These are phyloP conservation scores for Operophtera brumata DNA, from an alignment of 2,888 invertebrate species.

Conservation along the genomic window DNA sequence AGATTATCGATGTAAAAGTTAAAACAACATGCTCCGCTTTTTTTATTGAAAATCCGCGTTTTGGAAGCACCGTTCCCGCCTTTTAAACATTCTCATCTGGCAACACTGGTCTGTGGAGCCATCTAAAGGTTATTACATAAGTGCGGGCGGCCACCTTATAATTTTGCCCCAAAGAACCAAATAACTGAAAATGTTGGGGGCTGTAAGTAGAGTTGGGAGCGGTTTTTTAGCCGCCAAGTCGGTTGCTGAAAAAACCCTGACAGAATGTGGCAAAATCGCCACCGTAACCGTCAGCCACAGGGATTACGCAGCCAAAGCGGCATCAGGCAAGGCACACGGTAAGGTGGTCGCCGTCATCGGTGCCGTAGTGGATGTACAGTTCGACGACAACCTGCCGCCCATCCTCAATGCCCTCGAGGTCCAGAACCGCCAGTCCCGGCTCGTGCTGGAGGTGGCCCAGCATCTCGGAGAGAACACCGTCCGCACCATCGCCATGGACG, in stretches of 20 bases:
- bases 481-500: slow-evolving; percentile 96
- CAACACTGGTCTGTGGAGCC: too few species aligned
- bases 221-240: slow-evolving; percentile 82
- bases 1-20: too few species aligned
- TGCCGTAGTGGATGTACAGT: slow-evolving; percentile 98
- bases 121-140: slow-evolving; percentile 71
- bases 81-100: too few species aligned
- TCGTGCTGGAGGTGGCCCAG: slow-evolving; percentile 94
- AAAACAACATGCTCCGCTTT: too few species aligned
- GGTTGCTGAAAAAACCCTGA: slow-evolving; percentile 79
- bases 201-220: slow-evolving; percentile 81
- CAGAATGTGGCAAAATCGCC: slow-evolving; percentile 80
- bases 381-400: slow-evolving; percentile 94
- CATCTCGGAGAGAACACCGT: slow-evolving; percentile 96
- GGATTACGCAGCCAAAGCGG: slow-evolving; percentile 66
- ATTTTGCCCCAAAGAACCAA: slow-evolving; percentile 47
- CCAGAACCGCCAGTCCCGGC: slow-evolving; percentile 87
- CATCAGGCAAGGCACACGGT: slow-evolving; percentile 75
- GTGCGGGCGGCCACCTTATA: slow-evolving; percentile 53
- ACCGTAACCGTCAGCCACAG: slow-evolving; percentile 65
- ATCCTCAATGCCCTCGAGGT: slow-evolving; percentile 98
- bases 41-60: too few species aligned
- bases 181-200: slow-evolving; percentile 80
- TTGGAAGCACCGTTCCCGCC: too few species aligned
- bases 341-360: slow-evolving; percentile 97